phyloP scores from a whole-genome alignment of 1,140 invertebrate species.

The Drosophila ambigua region DNA sequence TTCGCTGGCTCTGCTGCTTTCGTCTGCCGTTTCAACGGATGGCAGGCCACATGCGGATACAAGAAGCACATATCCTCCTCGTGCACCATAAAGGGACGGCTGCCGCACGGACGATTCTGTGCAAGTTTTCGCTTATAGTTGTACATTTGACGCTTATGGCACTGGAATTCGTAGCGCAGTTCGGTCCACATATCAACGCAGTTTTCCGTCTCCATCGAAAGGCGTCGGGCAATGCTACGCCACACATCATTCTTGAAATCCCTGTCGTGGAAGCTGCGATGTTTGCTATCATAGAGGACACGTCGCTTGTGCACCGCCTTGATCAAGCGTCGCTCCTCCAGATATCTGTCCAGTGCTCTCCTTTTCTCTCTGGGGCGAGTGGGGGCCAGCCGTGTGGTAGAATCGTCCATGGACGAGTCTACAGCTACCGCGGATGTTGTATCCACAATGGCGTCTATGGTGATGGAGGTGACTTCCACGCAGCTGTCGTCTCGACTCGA shows the following conservation, averaged over 20 bases:
- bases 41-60: slow-evolving; percentile 51
- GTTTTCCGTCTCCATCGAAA: slow-evolving; percentile 10
- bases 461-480: no score
- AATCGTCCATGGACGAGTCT: no score
- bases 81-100: slow-evolving; percentile 50
- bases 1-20: neutral
- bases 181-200: slow-evolving; percentile 61
- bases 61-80: slow-evolving; percentile 70
- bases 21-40: neutral
- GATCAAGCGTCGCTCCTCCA: slow-evolving; percentile 29
- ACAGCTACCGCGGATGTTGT: no score
- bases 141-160: slow-evolving; percentile 51
- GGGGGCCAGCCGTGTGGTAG: no score
- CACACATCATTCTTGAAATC: slow-evolving; percentile 40
- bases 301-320: slow-evolving; percentile 20
- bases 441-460: no score
- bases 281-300: slow-evolving; percentile 32
- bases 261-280: slow-evolving; percentile 39
- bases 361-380: neutral
- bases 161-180: slow-evolving; percentile 58
- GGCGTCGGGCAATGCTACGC: slow-evolving; percentile 29
- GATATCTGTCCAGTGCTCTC: slow-evolving; percentile 1
- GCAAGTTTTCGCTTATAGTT: slow-evolving; percentile 18
- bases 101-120: neutral
- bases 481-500: neutral